Evolutionary conservation across 2,888 invertebrate species (phyloP).

Genomic region (Nomada fucata): DNA sequence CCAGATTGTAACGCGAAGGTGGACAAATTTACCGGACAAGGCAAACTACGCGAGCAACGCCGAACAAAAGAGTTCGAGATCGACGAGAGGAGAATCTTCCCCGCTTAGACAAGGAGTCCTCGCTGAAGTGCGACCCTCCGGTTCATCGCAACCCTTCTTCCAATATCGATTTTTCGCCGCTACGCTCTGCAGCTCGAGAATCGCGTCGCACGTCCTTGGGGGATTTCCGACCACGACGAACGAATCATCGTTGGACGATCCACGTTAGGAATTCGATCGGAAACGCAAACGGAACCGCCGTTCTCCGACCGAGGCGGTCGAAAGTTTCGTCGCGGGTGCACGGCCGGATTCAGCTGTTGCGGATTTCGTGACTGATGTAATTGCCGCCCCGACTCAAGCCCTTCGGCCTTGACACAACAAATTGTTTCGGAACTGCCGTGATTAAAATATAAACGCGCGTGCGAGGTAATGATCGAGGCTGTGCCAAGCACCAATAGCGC

Average conservation of each 20-base stretch:
- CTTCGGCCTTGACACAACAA: slow-evolving; percentile 84
- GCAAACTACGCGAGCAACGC: too few species aligned
- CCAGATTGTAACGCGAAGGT: too few species aligned
- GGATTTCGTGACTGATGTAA: slow-evolving; percentile 84
- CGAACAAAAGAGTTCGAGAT: neutral
- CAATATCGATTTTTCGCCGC: slow-evolving; percentile 12
- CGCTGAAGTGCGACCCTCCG: slow-evolving; percentile 3
- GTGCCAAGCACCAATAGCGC: slow-evolving; percentile 82
- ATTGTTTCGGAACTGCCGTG: slow-evolving; percentile 83
- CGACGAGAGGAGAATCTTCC: neutral
- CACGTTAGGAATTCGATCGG: slow-evolving; percentile 39
- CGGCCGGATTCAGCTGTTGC: slow-evolving; percentile 80
- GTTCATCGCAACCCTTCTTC: slow-evolving; percentile 2
- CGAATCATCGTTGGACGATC: slow-evolving; percentile 33
- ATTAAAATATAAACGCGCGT: slow-evolving; percentile 83
- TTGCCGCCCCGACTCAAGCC: slow-evolving; percentile 78
- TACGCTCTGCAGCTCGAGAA: neutral
- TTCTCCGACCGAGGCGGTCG: slow-evolving; percentile 8
- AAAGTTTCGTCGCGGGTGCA: slow-evolving; percentile 67
- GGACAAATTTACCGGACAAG: too few species aligned
- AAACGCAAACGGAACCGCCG: slow-evolving; percentile 38
- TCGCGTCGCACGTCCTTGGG: slow-evolving; percentile 24
- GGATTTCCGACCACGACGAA: slow-evolving; percentile 27
- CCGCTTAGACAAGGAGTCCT: neutral
- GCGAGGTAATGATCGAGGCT: slow-evolving; percentile 80